phyloP scores from a whole-genome alignment of 2,113 vertebrate species.

The Vireo altiloquus region DNA sequence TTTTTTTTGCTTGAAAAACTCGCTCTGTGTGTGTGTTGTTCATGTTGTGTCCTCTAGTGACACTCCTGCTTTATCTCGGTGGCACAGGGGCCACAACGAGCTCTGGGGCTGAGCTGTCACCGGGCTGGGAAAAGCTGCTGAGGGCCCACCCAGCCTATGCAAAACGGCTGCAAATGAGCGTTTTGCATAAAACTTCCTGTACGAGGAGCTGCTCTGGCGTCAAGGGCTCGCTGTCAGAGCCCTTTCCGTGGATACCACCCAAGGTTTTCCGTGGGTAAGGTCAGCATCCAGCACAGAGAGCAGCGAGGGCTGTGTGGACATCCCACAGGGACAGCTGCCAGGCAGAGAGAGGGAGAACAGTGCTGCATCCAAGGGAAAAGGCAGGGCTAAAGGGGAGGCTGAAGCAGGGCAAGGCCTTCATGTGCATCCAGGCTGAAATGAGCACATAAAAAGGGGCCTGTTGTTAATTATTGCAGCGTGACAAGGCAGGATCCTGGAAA shows the following conservation, averaged over 20 bases:
- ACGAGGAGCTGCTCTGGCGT: not conserved
- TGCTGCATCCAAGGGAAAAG: accelerated
- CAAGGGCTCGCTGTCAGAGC: accelerated
- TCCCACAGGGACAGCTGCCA: accelerated
- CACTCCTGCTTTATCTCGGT: not conserved
- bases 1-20: no score
- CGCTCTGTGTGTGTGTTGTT: no score
- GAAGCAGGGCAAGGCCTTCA: not conserved
- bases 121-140: accelerated
- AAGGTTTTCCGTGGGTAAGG: accelerated
- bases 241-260: not conserved
- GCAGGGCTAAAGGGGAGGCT: accelerated
- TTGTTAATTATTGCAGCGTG: not conserved
- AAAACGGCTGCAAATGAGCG: accelerated
- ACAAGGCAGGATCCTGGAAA: not conserved
- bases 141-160: not conserved
- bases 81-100: not conserved
- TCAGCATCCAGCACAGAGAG: accelerated
- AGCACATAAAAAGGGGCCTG: not conserved
- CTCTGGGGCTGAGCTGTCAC: not conserved
- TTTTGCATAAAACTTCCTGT: not conserved
- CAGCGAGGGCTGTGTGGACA: accelerated
- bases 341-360: not conserved
- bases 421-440: not conserved
- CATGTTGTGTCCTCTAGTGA: no score